phyloP scores from a whole-genome alignment of 2,113 vertebrate species.

The Lamprologus sp. region DNA sequence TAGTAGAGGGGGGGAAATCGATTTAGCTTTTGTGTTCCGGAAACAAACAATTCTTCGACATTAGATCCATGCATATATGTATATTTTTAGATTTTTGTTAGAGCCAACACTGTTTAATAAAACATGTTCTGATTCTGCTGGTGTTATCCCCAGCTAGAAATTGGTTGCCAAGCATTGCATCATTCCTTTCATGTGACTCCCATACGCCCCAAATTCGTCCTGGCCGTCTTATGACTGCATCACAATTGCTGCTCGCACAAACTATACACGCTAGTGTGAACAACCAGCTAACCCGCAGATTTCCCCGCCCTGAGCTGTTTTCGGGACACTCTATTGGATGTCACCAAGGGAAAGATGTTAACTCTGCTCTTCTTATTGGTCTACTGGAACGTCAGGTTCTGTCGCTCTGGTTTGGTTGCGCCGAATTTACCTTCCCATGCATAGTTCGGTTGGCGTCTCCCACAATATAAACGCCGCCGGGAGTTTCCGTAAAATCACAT shows the following conservation, averaged over 20 bases:
- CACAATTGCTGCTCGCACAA: conserved; percentile 73
- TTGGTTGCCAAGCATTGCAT: conserved; percentile 82
- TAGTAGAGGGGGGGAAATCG: neutral
- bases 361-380: conserved; percentile 29
- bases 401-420: conserved; percentile 5
- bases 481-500: conserved; percentile 79
- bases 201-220: conserved; percentile 81
- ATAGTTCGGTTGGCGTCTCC: conserved; percentile 70
- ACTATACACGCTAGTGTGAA: conserved; percentile 51
- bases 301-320: neutral
- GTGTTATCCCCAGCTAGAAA: conserved; percentile 81
- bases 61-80: conserved; percentile 73
- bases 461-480: conserved; percentile 74
- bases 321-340: conserved; percentile 55
- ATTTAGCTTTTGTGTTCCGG: conserved; percentile 35
- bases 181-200: conserved; percentile 84
- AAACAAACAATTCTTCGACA: conserved; percentile 70
- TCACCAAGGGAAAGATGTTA: conserved; percentile 72
- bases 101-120: conserved; percentile 80
- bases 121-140: conserved; percentile 78
- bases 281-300: conserved; percentile 6
- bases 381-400: rapidly evolving
- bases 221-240: conserved; percentile 81
- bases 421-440: conserved; percentile 12
- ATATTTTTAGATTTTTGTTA: conserved; percentile 74